Percentiles rank a stretch among this genome's conserved stretches.
These are phyloP conservation scores for Euphysa ruthae DNA, from an alignment of 30 jellyfish, hydroid and myxozoan genomes.

Conservation along the genomic window DNA sequence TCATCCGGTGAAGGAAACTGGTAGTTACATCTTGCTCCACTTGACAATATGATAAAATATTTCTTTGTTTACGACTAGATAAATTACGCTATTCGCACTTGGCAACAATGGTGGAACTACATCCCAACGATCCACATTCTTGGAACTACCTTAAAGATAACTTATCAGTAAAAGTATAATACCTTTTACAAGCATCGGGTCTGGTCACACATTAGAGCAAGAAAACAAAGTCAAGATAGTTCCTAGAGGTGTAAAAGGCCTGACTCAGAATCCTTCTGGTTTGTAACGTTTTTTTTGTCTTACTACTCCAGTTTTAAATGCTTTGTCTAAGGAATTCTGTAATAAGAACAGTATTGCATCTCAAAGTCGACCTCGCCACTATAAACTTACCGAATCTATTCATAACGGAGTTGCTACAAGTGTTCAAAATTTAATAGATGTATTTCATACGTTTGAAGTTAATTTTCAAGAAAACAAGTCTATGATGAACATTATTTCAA, in stretches of 20 bases:
- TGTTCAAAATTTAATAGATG: neutral
- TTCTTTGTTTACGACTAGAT: conserved; percentile 4
- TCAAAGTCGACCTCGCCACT: neutral
- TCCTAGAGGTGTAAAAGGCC: conserved; percentile 15
- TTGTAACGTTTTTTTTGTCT: conserved; percentile 39
- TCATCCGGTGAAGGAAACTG: too few species aligned
- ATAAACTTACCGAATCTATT: conserved; percentile 13
- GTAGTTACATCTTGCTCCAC: conserved; percentile 18
- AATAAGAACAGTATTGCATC: neutral
- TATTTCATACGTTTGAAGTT: conserved; percentile 15
- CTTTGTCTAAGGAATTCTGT: conserved; percentile 24
- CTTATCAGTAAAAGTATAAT: conserved; percentile 11
- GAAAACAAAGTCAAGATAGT: conserved; percentile 15
- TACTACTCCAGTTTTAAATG: conserved; percentile 12
- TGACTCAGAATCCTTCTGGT: conserved; percentile 25
- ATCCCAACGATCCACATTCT: conserved; percentile 3
- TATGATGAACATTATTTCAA: neutral
- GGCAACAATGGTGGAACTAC: conserved; percentile 27
- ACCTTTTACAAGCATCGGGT: conserved; percentile 22
- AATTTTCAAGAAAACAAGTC: neutral
- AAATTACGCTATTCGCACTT: neutral
- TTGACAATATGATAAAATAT: neutral
- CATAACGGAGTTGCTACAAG: neutral
- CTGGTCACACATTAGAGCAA: conserved; percentile 30
- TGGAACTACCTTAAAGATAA: conserved; percentile 9